Conservation (phyloP, 1,140 invertebrate species). For the Venturia canescens region DNA sequence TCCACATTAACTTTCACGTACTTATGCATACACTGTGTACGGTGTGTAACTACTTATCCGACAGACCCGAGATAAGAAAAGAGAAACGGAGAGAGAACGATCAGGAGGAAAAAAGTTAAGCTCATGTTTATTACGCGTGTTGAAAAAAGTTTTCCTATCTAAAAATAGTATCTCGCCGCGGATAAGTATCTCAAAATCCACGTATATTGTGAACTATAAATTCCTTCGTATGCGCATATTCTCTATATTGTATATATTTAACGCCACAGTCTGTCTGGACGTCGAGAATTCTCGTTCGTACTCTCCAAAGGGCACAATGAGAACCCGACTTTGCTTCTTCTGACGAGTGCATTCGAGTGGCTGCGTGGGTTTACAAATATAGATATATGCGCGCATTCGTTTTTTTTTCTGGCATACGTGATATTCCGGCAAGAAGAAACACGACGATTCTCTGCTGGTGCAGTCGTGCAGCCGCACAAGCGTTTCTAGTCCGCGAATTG, state of each 20-base stretch:
- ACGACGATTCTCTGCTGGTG: conserved; percentile 13
- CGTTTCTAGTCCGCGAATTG: background rate
- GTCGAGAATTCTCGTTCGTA: conserved; percentile 26
- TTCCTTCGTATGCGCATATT: background rate
- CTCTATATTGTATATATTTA: background rate
- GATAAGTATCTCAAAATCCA: conserved; percentile 18
- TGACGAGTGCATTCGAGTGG: conserved; percentile 31
- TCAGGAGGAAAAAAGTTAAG: background rate
- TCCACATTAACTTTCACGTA: conserved; percentile 24
- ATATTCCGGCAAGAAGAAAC: background rate
- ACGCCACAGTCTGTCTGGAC: conserved; percentile 10
- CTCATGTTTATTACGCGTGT: background rate
- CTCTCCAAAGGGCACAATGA: conserved; percentile 24
- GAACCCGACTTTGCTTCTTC: background rate
- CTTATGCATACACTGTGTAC: background rate
- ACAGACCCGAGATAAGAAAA: background rate
- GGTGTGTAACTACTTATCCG: background rate
- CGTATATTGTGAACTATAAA: conserved; percentile 17
- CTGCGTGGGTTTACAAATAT: background rate
- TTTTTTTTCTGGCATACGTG: no score
- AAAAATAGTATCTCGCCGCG: background rate
- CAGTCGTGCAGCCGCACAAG: conserved; percentile 3
- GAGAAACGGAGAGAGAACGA: background rate
- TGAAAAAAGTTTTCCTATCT: background rate
- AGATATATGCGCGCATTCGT: background rate